Conservation (phyloP, 64 coral and sea anemone species). For the Orbicella faveolata region DNA sequence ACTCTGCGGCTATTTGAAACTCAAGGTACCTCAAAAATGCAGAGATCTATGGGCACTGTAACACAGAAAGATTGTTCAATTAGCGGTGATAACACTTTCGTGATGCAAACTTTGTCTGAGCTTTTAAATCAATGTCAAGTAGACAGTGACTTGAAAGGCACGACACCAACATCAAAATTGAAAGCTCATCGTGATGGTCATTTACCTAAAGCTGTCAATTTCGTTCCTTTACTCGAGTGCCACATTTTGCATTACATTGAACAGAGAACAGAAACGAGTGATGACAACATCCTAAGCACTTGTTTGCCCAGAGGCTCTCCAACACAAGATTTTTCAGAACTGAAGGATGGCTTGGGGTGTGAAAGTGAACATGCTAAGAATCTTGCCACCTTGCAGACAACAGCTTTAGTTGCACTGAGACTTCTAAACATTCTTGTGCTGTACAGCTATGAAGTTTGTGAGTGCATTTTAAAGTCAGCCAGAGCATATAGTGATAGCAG, state of each 20-base stretch:
- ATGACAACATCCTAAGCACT: conserved; percentile 36
- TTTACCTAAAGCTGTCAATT: conserved; percentile 7
- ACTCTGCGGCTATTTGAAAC: conserved; percentile 27
- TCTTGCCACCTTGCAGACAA: conserved; percentile 2
- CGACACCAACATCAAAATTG: not conserved
- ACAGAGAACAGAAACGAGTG: conserved; percentile 29
- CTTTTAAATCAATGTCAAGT: not conserved
- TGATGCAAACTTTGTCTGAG: conserved; percentile 14
- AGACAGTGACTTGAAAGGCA: not conserved
- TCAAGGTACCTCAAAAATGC: conserved; percentile 5
- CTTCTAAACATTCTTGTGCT: conserved; percentile 51
- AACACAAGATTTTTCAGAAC: conserved; percentile 15
- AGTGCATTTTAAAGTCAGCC: conserved; percentile 38
- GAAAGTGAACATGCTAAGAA: conserved; percentile 21
- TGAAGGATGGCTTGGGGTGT: not conserved
- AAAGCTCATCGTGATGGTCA: not conserved
- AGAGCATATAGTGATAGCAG: not conserved
- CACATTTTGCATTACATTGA: conserved; percentile 42
- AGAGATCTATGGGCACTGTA: not conserved
- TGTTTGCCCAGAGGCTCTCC: conserved; percentile 19
- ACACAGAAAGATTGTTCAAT: not conserved
- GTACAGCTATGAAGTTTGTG: conserved; percentile 38
- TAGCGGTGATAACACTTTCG: not conserved
- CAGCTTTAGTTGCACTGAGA: conserved; percentile 12
- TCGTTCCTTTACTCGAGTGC: conserved; percentile 48